Conservation (phyloP, 2,797 vertebrate genomes). For the Esox masquinongy region DNA sequence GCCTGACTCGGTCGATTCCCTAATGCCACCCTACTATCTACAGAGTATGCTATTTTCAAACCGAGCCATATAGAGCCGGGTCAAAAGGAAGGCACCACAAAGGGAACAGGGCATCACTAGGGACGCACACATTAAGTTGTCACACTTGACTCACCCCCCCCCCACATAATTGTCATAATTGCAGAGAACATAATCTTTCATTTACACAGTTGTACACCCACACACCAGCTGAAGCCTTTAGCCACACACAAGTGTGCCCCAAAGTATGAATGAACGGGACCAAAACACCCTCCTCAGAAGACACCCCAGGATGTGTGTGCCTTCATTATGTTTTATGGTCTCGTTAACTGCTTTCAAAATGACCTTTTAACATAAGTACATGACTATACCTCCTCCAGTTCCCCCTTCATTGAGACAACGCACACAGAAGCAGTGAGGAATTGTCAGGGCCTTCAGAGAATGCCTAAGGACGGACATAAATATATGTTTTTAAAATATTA, state of each 20-base stretch:
- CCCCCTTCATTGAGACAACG: neutral
- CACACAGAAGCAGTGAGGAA: neutral
- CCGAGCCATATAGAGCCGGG: too few relatives aligned
- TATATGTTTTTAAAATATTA: too few relatives aligned
- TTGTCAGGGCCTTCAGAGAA: too few relatives aligned
- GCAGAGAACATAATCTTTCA: neutral
- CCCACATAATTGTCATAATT: neutral
- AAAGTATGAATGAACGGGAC: too few relatives aligned
- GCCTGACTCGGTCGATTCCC: too few relatives aligned
- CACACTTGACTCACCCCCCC: neutral
- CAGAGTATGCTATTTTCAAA: too few relatives aligned
- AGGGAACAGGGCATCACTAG: too few relatives aligned
- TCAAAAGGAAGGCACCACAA: too few relatives aligned
- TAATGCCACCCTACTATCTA: too few relatives aligned
- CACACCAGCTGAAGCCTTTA: neutral
- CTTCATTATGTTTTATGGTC: constrained; percentile 18
- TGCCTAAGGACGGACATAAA: too few relatives aligned
- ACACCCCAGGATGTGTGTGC: neutral
- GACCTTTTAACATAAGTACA: constrained; percentile 1
- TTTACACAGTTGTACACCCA: neutral
- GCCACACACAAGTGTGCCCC: neutral
- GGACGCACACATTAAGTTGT: neutral
- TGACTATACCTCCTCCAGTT: neutral
- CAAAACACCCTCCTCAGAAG: neutral
- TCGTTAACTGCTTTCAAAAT: constrained; percentile 34